These are phyloP conservation scores for Streblospio benedicti DNA, from an alignment of 1,140 invertebrate genomes.

Conservation along the genomic window DNA sequence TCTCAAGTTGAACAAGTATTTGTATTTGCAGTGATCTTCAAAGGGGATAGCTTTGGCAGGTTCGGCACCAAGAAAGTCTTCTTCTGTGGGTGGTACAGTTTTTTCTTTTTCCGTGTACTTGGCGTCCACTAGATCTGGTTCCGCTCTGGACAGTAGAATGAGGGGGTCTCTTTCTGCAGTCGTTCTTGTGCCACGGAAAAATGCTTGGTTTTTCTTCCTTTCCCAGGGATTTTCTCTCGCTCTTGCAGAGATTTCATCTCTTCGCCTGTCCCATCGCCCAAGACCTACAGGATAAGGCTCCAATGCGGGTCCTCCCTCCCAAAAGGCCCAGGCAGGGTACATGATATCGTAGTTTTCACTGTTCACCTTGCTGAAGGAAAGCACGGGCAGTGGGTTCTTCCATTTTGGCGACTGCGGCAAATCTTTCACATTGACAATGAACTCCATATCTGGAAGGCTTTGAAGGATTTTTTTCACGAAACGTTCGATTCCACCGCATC, in stretches of 20 bases:
- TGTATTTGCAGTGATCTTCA: constrained; percentile 86
- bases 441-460: constrained; percentile 71
- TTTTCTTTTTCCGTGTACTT: constrained; percentile 97
- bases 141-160: constrained; percentile 68
- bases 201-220: constrained; percentile 65
- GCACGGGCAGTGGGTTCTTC: constrained; percentile 63
- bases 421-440: constrained; percentile 82
- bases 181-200: constrained; percentile 89
- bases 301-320: constrained; percentile 94
- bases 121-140: constrained; percentile 75
- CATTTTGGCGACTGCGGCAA: constrained; percentile 75
- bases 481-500: constrained; percentile 85
- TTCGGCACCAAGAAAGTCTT: constrained; percentile 72
- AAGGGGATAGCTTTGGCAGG: constrained; percentile 80
- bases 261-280: constrained; percentile 80
- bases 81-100: constrained; percentile 69
- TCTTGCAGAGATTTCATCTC: too few species aligned
- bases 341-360: constrained; percentile 80
- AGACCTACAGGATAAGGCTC: constrained; percentile 62
- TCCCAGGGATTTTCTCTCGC: constrained; percentile 70
- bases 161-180: constrained; percentile 79
- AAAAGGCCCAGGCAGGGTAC: constrained; percentile 96
- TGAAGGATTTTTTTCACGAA: constrained; percentile 61
- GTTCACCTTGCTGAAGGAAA: constrained; percentile 86
- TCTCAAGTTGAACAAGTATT: constrained; percentile 81